Conservation (phyloP, 2,113 vertebrate species). For the Macroglossus sobrinus region DNA sequence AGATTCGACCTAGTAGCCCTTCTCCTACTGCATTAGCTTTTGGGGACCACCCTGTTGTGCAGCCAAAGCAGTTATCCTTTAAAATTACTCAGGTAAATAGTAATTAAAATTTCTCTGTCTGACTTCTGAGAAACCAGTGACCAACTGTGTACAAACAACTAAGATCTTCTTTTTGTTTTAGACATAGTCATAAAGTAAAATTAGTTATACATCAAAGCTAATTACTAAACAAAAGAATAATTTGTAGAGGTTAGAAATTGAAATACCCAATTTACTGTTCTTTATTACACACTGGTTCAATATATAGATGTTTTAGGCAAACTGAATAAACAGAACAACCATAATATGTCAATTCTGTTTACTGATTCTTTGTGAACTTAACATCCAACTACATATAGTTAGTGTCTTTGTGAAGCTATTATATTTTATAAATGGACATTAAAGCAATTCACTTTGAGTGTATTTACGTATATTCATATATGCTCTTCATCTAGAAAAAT, state of each 20-base stretch:
- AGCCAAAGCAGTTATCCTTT: slow-evolving; percentile 95
- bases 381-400: background rate
- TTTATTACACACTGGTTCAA: background rate
- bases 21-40: slow-evolving; percentile 97
- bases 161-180: slow-evolving; percentile 28
- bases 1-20: slow-evolving; percentile 98
- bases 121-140: background rate
- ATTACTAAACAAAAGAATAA: background rate
- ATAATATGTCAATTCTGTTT: background rate
- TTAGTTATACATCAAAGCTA: background rate
- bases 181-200: slow-evolving; percentile 18
- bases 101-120: slow-evolving; percentile 35
- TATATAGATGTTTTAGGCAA: background rate
- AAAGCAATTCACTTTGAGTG: background rate
- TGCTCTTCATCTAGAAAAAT: background rate
- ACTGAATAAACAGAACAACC: background rate
- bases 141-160: slow-evolving; percentile 1
- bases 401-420: background rate
- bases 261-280: background rate
- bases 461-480: background rate
- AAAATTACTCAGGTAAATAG: slow-evolving; percentile 94
- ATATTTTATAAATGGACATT: background rate
- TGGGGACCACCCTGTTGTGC: slow-evolving; percentile 92
- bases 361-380: background rate
- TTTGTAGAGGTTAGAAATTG: background rate